Evolutionary conservation across 1,140 invertebrate species (phyloP), one percentile per base, ranked within the genome.

Genomic region (Drepana arcuata): DNA sequence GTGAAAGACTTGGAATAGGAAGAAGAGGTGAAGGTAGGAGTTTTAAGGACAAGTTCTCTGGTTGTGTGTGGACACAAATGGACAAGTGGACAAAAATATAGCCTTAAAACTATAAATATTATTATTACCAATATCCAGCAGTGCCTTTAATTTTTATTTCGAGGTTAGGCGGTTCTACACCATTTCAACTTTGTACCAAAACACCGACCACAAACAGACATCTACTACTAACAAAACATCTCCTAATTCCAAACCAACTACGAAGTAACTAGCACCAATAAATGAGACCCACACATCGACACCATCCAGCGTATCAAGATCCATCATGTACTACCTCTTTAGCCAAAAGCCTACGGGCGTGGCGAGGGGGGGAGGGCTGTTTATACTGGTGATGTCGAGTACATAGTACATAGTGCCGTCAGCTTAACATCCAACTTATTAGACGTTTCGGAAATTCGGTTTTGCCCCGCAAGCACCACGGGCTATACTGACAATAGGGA

Each of bases 391-490:
- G 31, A 52, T 55, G 59, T 67, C 62, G 55, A 48, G 55, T 64
- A 71, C 67, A 65, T 69, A 66, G 58, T 58, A 59, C 55, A 63
- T 50, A 54, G 38, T 56, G 48, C 66, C 68, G 72, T 66, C 66
- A 70, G 67, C 67, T 74, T 75, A 74, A 69, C 71, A 79, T 79
- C 66, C 72, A 77, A 77, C 66, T 80, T 77, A 80, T 77, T 80
- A 80, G 72, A 79, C 74, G 63, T 77, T 74, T 80, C 70, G 72
- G 72, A 80, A 77, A 80, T 77, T 75, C 65, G 72, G 72, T 80
- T 72, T 75, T 51, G 62, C 64, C 60, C 59, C 57, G 63, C 65
- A 59, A 65, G 63, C 67, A 66, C 62, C 61, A 48, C 66, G 58
- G 57, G 59, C 55, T 66, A 53, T 40, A 38, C 41, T 57, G 51